Evolutionary conservation across 2,888 invertebrate genomes (phyloP), one percentile per base, ranked within the genome.

Genomic region (Slavum lentiscoides): DNA sequence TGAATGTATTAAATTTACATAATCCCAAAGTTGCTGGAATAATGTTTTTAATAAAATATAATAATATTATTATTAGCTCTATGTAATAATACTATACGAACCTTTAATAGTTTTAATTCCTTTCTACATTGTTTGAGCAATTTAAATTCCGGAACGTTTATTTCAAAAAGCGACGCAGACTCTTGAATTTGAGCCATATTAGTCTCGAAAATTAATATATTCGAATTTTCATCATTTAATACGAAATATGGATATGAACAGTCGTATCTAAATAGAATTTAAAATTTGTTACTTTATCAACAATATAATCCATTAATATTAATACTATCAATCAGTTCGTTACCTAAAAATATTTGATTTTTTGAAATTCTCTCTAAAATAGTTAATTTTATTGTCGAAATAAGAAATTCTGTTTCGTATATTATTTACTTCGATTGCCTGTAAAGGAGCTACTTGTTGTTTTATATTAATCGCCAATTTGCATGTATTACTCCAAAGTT

Each of bases 401-500:
- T 91, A 91, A 0, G 92, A 89, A 84, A 96, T 94, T 85, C 93
- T 93, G 85, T 93, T 93, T 62, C 97, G 90, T 75, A 98, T 95
- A 84, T 93, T 93, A 17, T 95, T 91, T 5, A 98, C 97, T 89
- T 98, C 97, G 13, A 93, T 92, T 53, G 97, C 96, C 88, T 97
- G 97, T 61, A 98, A 87, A 0, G 98, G 97, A 9, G 96, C 96
- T 43, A 98, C 96, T 87, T 95, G 94, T 86, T 97, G 97, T 86
- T 97, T 97, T 6, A 96, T 93, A 59, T 94, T 94, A 37, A 93
- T 88, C 0, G 96, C 95, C 82, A 96, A 90, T 87, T 97, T 97
- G 86, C 97, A 97, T 0, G 96, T 96, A 84, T 95, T 93, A 84
- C 92, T 92, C 98, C 98, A 98, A 87, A 96, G 95, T 85, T 97